Evolutionary conservation across 1,140 invertebrate genomes (phyloP), one percentile per base, ranked within the genome.

Genomic region (Pectinophora gossypiella): DNA sequence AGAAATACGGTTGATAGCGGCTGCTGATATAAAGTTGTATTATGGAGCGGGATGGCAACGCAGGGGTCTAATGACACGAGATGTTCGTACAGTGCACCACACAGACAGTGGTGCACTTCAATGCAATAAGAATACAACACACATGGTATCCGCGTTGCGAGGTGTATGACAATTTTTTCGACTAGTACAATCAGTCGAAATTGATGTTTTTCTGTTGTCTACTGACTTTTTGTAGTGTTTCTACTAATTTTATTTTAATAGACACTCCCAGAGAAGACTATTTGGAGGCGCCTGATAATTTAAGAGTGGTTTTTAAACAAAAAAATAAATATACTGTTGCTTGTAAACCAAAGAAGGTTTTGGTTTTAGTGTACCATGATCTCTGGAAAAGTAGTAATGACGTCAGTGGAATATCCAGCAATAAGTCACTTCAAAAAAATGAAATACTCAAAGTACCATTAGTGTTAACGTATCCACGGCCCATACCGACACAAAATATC

Each of bases 61-160:
- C 66, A 71, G 74, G 78, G 76, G 72, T 79, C 78, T 79, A 76
- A 82, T 77, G 78, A 75, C 70, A 76, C 68, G 63, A 62, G 72
- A 73, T 3, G 27, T n/a, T 32, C 7, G 1, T 32, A 32, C 27
- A 32, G 9, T 12, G 2, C 9, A 12, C 27, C 27, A 32, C 27
- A n/a, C 27, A 32, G 27, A 12, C 9, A 12, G 27, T 12, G n/a
- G 9, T 9, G 27, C 1, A n/a, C 27, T 32, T 32, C n/a, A 32
- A 32, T 32, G 7, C 1, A 32, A 32, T 32, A n/a, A n/a, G n/a
- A n/a, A n/a, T n/a, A n/a, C n/a, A n/a, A n/a, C n/a, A n/a, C n/a
- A n/a, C n/a, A n/a, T n/a, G n/a, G n/a, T n/a, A 32, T 58, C 43
- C 65, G 27, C 27, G 27, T 32, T 9, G 27, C 76, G 69, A 65